Conservation (phyloP, 2,113 vertebrate species). For the Alligator mississippiensis region DNA sequence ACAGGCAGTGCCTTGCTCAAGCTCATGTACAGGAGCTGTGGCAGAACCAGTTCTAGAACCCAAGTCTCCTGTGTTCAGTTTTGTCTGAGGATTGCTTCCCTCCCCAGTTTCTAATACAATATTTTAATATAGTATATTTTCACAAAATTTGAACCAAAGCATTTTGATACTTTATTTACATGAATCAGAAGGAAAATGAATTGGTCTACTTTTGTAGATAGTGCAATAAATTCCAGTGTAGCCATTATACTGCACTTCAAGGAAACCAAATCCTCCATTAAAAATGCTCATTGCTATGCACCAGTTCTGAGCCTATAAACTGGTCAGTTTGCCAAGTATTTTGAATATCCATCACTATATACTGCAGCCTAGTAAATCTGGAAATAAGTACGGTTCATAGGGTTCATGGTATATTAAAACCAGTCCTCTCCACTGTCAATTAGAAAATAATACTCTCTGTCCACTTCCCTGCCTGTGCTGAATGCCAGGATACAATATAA, state of each 20-base stretch:
- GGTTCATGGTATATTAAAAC: neutral
- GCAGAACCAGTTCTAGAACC: neutral
- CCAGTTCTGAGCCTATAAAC: neutral
- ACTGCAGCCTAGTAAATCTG: neutral
- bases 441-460: neutral
- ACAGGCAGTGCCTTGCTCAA: fast-evolving
- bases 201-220: neutral
- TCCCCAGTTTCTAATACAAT: neutral
- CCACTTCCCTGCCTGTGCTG: neutral
- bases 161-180: neutral
- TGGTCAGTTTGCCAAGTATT: neutral
- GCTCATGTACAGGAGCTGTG: neutral
- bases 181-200: neutral
- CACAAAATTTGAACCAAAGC: neutral
- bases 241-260: neutral
- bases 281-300: neutral
- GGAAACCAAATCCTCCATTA: neutral
- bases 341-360: neutral
- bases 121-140: neutral
- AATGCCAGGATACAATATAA: slow-evolving; percentile 29
- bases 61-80: neutral
- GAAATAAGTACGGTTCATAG: neutral
- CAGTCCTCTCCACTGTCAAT: neutral
- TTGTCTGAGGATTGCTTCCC: neutral
- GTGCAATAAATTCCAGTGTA: neutral